These are phyloP conservation scores for Dolichomitus sp. DNA, from an alignment of 2,888 invertebrate species.

Conservation along the genomic window DNA sequence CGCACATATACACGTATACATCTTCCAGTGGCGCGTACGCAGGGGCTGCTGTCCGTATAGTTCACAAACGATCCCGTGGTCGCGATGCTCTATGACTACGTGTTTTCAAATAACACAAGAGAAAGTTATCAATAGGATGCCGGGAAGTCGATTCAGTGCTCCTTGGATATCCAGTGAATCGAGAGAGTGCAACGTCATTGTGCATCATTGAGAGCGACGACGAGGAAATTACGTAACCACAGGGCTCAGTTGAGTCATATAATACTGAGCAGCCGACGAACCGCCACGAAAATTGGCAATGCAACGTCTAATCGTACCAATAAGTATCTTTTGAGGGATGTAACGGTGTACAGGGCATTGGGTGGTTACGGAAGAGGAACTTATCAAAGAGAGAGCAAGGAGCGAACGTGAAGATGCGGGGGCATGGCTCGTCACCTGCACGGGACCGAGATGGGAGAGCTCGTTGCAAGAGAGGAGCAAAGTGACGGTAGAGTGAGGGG, in stretches of 20 bases:
- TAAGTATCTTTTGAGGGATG: background rate
- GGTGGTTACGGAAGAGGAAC: slow-evolving; percentile 46
- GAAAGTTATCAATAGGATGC: slow-evolving; percentile 47
- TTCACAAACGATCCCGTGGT: slow-evolving; percentile 50
- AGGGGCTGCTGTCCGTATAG: slow-evolving; percentile 14
- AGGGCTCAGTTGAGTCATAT: background rate
- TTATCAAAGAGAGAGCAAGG: slow-evolving; percentile 39
- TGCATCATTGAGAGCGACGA: slow-evolving; percentile 28
- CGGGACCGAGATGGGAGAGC: slow-evolving; percentile 48
- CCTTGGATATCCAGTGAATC: slow-evolving; percentile 19
- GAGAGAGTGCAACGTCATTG: slow-evolving; percentile 36
- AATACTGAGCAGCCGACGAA: slow-evolving; percentile 16
- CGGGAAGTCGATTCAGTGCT: slow-evolving; percentile 18
- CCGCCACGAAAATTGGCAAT: slow-evolving; percentile 22
- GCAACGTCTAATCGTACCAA: slow-evolving; percentile 17
- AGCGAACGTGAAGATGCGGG: slow-evolving; percentile 48
- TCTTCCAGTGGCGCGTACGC: slow-evolving; percentile 18
- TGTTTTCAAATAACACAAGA: slow-evolving; percentile 46
- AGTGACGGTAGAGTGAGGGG: slow-evolving; percentile 50
- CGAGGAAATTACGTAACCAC: slow-evolving; percentile 32
- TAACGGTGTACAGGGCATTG: slow-evolving; percentile 13
- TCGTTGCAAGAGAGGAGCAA: slow-evolving; percentile 61
- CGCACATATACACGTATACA: slow-evolving; percentile 7
- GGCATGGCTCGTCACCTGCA: slow-evolving; percentile 64
- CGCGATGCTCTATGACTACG: slow-evolving; percentile 54